Conservation (phyloP, 2,797 vertebrate species). For the Gallirallus australis region DNA sequence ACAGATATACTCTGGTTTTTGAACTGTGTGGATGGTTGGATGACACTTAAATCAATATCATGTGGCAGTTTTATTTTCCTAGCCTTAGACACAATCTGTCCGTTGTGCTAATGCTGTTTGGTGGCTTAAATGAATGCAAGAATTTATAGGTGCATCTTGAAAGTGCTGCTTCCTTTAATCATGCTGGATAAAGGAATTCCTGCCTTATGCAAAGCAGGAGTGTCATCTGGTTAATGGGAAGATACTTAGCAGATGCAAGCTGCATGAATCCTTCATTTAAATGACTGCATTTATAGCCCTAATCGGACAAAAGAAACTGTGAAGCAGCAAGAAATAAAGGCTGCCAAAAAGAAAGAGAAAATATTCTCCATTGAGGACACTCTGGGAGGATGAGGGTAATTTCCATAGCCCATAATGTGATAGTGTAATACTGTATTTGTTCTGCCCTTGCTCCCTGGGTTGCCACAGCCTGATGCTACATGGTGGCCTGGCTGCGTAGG, state of each 20-base stretch:
- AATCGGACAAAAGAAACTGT: neutral
- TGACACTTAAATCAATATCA: neutral
- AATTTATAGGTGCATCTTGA: constrained; percentile 31
- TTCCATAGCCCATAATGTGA: neutral
- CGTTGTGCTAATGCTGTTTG: neutral
- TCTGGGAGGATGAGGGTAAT: neutral
- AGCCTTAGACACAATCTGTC: constrained; percentile 2
- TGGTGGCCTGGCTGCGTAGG: neutral
- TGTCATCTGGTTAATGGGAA: constrained; percentile 30
- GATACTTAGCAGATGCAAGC: constrained; percentile 34
- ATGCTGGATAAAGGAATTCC: constrained; percentile 16
- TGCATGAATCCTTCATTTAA: constrained; percentile 29
- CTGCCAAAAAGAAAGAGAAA: neutral
- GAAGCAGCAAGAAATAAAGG: neutral
- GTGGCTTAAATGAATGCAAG: neutral
- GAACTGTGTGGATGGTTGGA: neutral
- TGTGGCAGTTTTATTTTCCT: constrained; percentile 15
- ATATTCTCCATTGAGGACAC: neutral
- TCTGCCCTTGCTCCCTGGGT: neutral
- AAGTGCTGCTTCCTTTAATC: constrained; percentile 17
- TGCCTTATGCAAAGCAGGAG: constrained; percentile 1
- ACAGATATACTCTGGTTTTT: neutral
- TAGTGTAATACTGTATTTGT: neutral
- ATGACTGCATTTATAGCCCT: neutral
- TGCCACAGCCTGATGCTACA: rapidly evolving